Evolutionary conservation across 2,797 vertebrate genomes (phyloP), one percentile per base, ranked within the genome.

Genomic region (Falco cherrug): DNA sequence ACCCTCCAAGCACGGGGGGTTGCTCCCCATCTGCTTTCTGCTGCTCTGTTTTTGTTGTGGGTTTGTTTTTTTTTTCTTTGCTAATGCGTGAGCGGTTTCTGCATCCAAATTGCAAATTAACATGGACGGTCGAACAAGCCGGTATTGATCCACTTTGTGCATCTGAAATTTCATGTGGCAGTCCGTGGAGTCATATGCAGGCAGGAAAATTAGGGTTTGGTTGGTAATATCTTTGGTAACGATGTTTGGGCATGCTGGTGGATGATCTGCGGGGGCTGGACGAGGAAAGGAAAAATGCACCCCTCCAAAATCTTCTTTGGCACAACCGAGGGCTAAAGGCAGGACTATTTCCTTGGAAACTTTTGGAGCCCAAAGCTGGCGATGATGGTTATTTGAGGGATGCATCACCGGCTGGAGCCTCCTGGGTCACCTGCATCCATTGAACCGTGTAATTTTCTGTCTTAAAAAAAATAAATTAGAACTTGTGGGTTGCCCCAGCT

Each of bases 31-130:
- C 56, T 51, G 24, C 53, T 53, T 65, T 70, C 45, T 51, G 6
- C 31, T 57, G 6, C 25, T 4, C 8, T 7, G 16, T 43, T 43
- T 43, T 43, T 43, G 15, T 43, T 16, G 41, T 16, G 41, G 41
- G 11, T 13, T 15, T n/a, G n/a, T 43, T 43, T 43, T 25, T 8
- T 18, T 51, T 75, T n/a, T 37, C 54, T n/a, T 10, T 14, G 18
- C 35, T 2, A 0, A 28, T 0, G 2, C 0, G 1, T 0, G 9
- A 73, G 47, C 3, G 2, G 50, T 59, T 80, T 73, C 74, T 56
- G 75, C 74, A 84, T 84, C 50, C 71, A 77, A 92, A 84, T 54
- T n/a, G 12, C 50, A 48, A 35, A 74, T 92, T 41, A 84, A 37
- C 2, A 2, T 0, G 5, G 26, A n/a, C 0, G 16, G 74, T 37